Percentiles rank a stretch among this genome's conserved stretches.
These are phyloP conservation scores for Daboia siamensis DNA, from an alignment of 2,113 vertebrate species.

Conservation along the genomic window DNA sequence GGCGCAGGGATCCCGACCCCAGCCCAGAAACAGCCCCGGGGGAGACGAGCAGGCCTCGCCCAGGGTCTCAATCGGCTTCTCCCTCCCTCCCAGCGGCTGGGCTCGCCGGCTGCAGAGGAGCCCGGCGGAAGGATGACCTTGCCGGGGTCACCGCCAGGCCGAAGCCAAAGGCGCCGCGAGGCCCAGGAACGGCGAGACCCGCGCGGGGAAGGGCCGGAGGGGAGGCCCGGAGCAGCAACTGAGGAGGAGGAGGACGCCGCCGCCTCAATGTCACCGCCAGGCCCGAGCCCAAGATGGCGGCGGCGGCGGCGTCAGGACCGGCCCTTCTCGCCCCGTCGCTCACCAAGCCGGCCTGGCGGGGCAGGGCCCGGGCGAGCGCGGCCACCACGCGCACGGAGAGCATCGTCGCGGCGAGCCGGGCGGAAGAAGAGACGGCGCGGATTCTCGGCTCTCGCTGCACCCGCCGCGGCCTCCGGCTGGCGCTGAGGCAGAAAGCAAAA, in stretches of 20 bases:
- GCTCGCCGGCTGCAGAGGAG: too few relatives aligned
- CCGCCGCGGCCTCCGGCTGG: slow-evolving; percentile 6
- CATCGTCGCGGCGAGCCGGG: slow-evolving; percentile 63
- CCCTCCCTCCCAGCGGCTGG: neutral
- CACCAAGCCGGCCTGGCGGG: slow-evolving; percentile 84
- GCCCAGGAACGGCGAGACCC: neutral
- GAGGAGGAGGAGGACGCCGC: neutral
- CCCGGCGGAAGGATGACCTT: neutral
- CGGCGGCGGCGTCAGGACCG: neutral
- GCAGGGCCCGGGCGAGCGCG: slow-evolving; percentile 80
- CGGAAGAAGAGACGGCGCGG: rapidly evolving
- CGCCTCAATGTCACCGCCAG: neutral
- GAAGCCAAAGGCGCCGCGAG: neutral
- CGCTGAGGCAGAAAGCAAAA: slow-evolving; percentile 65
- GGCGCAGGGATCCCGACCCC: neutral
- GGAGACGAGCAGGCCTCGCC: too few relatives aligned
- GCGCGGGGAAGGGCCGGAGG: rapidly evolving
- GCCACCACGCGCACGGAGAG: slow-evolving; percentile 88
- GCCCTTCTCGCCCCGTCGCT: slow-evolving; percentile 40
- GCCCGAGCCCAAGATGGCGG: slow-evolving; percentile 52
- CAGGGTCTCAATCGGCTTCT: neutral
- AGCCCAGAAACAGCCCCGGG: neutral
- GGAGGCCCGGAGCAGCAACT: rapidly evolving
- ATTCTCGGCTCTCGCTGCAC: rapidly evolving
- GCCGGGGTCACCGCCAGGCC: too few relatives aligned